Conservation (phyloP, 23 tunicate species). For the Botrylloides violaceus region DNA sequence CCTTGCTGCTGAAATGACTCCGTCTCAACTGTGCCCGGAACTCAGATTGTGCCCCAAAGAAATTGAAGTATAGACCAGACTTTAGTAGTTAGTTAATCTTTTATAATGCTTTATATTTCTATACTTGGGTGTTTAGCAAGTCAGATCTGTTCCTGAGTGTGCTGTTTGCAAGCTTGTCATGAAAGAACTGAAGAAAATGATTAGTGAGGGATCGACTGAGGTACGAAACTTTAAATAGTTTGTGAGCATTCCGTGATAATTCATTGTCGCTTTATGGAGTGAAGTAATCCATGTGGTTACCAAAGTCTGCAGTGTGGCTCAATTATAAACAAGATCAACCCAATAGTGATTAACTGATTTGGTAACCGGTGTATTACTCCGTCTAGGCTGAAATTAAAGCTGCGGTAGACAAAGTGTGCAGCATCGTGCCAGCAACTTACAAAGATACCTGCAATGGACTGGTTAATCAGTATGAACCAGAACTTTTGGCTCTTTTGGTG, state of each 20-base stretch:
- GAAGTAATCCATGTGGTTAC: too few relatives aligned
- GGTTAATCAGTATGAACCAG: constrained; percentile 26
- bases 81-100: not conserved
- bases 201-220: not conserved
- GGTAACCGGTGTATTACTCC: too few relatives aligned
- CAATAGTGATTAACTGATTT: too few relatives aligned
- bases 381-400: not conserved
- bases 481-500: constrained; percentile 9
- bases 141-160: not conserved
- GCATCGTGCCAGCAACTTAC: constrained; percentile 1
- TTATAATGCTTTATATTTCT: not conserved
- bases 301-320: too few relatives aligned
- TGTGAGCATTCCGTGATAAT: too few relatives aligned
- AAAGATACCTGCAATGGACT: constrained; percentile 23
- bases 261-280: too few relatives aligned
- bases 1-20: not conserved
- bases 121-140: not conserved
- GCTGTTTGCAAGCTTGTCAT: not conserved
- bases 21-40: constrained; percentile 2
- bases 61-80: not conserved
- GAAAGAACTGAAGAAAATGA: not conserved
- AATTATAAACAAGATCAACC: too few relatives aligned
- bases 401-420: constrained; percentile 24
- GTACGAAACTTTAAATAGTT: too few relatives aligned
- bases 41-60: not conserved